These are phyloP conservation scores for Neoaliturus tenellus DNA, from an alignment of 2,888 invertebrate genomes.

Conservation along the genomic window DNA sequence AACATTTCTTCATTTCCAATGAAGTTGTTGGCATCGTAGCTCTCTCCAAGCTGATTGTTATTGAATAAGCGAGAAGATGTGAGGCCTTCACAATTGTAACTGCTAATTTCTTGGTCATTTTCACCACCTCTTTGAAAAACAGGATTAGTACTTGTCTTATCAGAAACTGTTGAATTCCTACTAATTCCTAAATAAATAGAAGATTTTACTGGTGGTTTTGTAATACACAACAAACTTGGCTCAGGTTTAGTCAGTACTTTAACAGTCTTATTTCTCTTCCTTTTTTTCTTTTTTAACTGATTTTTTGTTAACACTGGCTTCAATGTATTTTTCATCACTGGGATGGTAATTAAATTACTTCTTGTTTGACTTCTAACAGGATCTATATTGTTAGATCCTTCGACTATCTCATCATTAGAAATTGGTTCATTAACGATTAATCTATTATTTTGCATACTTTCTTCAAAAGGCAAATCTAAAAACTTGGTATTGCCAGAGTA, in stretches of 20 bases:
- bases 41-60: background rate
- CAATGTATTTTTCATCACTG: background rate
- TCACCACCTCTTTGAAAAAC: background rate
- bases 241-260: background rate
- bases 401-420: background rate
- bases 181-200: background rate
- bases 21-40: background rate
- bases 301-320: background rate
- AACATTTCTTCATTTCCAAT: background rate
- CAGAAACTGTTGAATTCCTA: background rate
- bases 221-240: conserved; percentile 2
- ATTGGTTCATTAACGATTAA: background rate
- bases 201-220: conserved; percentile 13
- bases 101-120: background rate
- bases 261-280: background rate
- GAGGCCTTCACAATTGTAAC: background rate
- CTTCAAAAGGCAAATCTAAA: background rate
- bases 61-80: background rate
- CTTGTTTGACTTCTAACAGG: background rate
- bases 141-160: background rate
- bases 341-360: conserved; percentile 28
- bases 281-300: background rate
- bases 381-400: background rate
- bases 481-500: background rate
- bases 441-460: background rate